These are phyloP conservation scores for Fukomys damarensis DNA, from an alignment of 2,113 vertebrate genomes.

Conservation along the genomic window DNA sequence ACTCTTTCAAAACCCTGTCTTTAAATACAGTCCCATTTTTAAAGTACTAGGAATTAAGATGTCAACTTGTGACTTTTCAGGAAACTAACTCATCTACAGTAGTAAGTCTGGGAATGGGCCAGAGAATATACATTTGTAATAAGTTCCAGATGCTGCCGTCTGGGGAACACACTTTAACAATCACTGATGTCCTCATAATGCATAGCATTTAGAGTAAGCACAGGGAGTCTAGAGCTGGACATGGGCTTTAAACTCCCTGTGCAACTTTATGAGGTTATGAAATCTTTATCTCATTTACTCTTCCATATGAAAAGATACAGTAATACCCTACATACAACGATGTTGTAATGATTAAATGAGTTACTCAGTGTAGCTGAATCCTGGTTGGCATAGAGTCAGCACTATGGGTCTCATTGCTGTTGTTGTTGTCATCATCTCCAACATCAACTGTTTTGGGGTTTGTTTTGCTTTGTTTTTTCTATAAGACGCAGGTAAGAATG, in stretches of 20 bases:
- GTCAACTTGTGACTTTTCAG: neutral
- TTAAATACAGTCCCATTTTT: neutral
- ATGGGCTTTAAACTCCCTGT: neutral
- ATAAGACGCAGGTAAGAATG: neutral
- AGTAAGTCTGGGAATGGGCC: neutral
- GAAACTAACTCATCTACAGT: neutral
- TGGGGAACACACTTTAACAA: neutral
- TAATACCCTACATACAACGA: neutral
- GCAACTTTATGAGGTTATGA: neutral
- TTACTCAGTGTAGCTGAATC: neutral
- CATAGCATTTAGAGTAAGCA: neutral
- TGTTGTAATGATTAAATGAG: neutral
- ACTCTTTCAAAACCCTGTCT: neutral
- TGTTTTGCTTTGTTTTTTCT: neutral
- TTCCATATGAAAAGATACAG: neutral
- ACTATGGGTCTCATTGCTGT: neutral
- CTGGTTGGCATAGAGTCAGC: neutral
- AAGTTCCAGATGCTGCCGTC: neutral
- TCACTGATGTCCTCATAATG: neutral
- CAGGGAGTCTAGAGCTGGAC: neutral
- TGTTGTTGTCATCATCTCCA: neutral
- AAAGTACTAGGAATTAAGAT: neutral
- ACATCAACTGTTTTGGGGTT: neutral
- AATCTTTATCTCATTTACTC: neutral
- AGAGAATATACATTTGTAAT: neutral